Evolutionary conservation across 2,113 vertebrate genomes (phyloP), one percentile per base, ranked within the genome.

Genomic region (Larimichthys crocea): DNA sequence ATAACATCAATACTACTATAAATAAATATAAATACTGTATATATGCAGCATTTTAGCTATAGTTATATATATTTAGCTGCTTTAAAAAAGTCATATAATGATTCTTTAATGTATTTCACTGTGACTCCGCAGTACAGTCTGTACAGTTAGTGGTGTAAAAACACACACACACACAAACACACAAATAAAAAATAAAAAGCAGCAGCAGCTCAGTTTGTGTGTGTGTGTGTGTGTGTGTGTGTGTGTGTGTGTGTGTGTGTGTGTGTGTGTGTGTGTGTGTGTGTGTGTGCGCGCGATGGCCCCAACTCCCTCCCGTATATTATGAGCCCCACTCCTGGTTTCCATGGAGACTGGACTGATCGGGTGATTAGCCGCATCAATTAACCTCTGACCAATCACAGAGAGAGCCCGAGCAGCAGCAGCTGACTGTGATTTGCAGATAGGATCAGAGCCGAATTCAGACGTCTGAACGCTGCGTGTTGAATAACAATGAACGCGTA

Each of bases 321-420:
- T 72, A 26, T 26, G 26, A 63, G 76, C 84, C 64, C 57, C 42
- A 57, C 46, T 86, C 72, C 83, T 60, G 85, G 89, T 89, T 88
- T 79, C 89, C 87, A 91, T 88, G 89, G 89, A 89, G 85, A 91
- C 86, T 78, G 86, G 81, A 73, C 70, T 26, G 81, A 84, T 86
- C 65, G 78, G 74, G 78, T 90, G 89, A 90, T 87, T 89, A 86
- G 83, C 80, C 52, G 19, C 77, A 63, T 89, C 89, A 89, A 91
- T 91, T 91, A 91, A 89, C 85, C 89, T 82, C 81, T 79, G 85
- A 86, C 85, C 85, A 89, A 88, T 87, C 83, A 74, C 31, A 24
- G 64, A 59, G 64, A 42, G 79, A 31, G 66, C 20, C 66, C 11
- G 71, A 72, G 20, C 66, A 42, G 74, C 79, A 48, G 82, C 85